Base-by-base conservation (phyloP, 2,113 vertebrate species). In the Benitochromis conjunctus region DNA sequence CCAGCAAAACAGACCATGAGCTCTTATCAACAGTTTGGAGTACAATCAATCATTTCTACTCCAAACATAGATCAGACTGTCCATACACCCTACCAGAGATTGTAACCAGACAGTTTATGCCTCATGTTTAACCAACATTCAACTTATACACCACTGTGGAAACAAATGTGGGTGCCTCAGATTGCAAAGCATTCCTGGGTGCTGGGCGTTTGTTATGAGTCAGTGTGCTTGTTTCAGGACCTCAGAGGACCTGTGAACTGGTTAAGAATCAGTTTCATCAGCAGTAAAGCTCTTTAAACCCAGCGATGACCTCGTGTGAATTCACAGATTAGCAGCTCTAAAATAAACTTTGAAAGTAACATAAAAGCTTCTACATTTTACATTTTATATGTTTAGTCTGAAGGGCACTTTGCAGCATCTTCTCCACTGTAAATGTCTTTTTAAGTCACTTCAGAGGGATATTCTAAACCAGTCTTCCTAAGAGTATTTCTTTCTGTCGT, bases 1-100 rank as follows among this genome's bases (percentile, higher is more conserved):
- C 78, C 58, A 76, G 46, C 21, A 85, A 57, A 84, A 83, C 81
- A 81, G 79, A 82, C 46, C 62, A 76, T 57, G 38, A 80, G 55
- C 82, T 81, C 87, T 94, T 95, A 94, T 94, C 93, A 92, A 62
- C 74, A 60, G 80, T 80, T 84, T 92, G 81, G 78, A 89, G 79
- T n/a, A 43, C 76, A 64, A 85, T 85, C 79, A 71, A 78, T 94
- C 86, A 84, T 88, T 90, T 91, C 76, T 81, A 85, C 69, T 91
- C 79, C 41, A 89, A 93, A 96, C 91, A 94, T 78, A 81, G 38
- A 77, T 80, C 83, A 82, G 80, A 83, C 74, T 87, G 81, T 69
- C 31, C 86, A 89, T 66, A 58, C 85, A 60, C 64, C 24, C 46
- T 34, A 62, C 26, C 88, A 86, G 16, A 48, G 79, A 81, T 81